phyloP scores from a whole-genome alignment of 2,797 vertebrate species.

The Clarias fuscus region DNA sequence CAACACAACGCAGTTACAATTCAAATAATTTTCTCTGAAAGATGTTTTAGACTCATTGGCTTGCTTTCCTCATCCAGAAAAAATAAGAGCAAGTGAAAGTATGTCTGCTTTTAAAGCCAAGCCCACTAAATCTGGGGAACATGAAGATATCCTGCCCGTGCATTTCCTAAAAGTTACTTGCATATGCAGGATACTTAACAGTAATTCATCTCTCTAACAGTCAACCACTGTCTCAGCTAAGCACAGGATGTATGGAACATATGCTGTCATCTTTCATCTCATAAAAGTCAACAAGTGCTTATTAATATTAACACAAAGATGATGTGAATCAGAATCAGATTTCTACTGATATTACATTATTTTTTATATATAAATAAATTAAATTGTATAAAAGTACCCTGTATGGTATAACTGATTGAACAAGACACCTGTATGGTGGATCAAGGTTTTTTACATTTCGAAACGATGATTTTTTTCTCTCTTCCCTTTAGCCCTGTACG shows the following conservation, averaged over 20 bases:
- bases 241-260: background rate
- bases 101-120: conserved; percentile 11
- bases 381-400: background rate
- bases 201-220: background rate
- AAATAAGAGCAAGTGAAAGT: background rate
- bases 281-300: background rate
- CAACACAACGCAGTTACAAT: background rate
- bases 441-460: background rate
- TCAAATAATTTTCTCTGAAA: background rate
- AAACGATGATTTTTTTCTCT: too few relatives aligned
- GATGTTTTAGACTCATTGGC: background rate
- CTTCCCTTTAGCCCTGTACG: too few relatives aligned
- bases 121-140: background rate
- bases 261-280: background rate
- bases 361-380: too few relatives aligned
- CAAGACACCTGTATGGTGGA: background rate
- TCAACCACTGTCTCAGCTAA: background rate
- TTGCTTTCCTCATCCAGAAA: background rate
- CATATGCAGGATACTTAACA: background rate
- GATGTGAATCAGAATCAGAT: background rate
- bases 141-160: background rate
- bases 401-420: background rate
- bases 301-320: background rate
- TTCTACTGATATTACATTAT: background rate
- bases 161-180: background rate